Conservation (phyloP, 2,113 vertebrate genomes). For the Prinia subflava region DNA sequence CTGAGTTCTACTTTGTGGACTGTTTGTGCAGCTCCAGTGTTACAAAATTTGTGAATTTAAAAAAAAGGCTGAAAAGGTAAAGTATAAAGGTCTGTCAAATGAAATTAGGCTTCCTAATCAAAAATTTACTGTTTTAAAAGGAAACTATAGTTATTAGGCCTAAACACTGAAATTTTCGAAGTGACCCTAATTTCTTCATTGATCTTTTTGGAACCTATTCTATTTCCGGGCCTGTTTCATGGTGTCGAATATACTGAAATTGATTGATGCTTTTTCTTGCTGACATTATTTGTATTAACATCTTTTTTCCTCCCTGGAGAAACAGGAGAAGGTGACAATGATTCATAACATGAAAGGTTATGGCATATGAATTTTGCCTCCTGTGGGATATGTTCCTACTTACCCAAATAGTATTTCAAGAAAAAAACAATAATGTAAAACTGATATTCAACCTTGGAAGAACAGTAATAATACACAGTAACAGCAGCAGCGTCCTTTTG, state of each 20-base stretch:
- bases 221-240: not conserved
- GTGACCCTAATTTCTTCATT: not conserved
- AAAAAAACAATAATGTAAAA: not conserved
- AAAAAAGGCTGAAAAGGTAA: not conserved
- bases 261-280: not conserved
- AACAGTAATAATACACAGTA: not conserved
- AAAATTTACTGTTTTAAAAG: not conserved
- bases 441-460: not conserved
- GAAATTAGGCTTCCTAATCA: not conserved
- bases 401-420: not conserved
- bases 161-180: not conserved
- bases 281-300: not conserved
- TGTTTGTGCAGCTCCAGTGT: not conserved
- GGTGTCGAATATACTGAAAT: accelerated
- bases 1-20: not conserved
- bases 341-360: not conserved
- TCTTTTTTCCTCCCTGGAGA: not conserved
- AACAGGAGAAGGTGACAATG: not conserved
- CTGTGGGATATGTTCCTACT: not conserved
- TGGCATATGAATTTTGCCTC: not conserved
- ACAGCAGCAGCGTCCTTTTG: not conserved
- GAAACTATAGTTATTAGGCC: not conserved
- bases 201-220: not conserved
- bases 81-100: not conserved
- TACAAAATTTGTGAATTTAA: not conserved